phyloP scores from a whole-genome alignment of 2,888 invertebrate genomes.

The Brenthis ino region DNA sequence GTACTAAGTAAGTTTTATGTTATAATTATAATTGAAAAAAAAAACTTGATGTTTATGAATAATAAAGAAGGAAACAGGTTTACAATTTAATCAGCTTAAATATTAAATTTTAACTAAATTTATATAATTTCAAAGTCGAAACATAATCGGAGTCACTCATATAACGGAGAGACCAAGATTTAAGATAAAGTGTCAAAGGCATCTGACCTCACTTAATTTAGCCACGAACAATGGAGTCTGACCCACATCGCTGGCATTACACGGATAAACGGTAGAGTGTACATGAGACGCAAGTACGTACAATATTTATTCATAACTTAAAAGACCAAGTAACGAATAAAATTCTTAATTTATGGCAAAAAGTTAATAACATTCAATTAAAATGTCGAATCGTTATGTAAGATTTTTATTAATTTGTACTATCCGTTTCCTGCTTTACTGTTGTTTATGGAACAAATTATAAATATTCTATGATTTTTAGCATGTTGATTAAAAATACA shows the following conservation, averaged over 20 bases:
- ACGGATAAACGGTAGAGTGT: not conserved
- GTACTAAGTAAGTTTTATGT: no score
- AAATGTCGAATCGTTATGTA: not conserved
- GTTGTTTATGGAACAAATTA: no score
- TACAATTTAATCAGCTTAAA: no score
- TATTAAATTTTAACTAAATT: no score
- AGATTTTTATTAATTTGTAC: not conserved
- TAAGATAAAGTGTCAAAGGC: slow-evolving; percentile 15
- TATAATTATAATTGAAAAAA: no score
- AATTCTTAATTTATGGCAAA: no score
- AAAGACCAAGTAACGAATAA: not conserved
- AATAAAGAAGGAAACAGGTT: no score
- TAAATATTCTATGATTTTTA: no score
- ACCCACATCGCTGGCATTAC: slow-evolving; percentile 23
- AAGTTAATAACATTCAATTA: no score
- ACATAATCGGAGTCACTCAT: slow-evolving; percentile 9
- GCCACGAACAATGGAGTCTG: slow-evolving; percentile 24
- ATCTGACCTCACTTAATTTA: slow-evolving; percentile 24
- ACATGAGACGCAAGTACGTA: not conserved
- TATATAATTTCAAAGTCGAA: not conserved
- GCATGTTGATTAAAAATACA: no score
- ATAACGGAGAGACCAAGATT: slow-evolving; percentile 16
- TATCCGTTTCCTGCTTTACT: no score
- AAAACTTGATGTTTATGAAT: no score
- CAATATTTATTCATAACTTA: not conserved